phyloP scores from a whole-genome alignment of 1,140 invertebrate species.

The Babylonia areolata region DNA sequence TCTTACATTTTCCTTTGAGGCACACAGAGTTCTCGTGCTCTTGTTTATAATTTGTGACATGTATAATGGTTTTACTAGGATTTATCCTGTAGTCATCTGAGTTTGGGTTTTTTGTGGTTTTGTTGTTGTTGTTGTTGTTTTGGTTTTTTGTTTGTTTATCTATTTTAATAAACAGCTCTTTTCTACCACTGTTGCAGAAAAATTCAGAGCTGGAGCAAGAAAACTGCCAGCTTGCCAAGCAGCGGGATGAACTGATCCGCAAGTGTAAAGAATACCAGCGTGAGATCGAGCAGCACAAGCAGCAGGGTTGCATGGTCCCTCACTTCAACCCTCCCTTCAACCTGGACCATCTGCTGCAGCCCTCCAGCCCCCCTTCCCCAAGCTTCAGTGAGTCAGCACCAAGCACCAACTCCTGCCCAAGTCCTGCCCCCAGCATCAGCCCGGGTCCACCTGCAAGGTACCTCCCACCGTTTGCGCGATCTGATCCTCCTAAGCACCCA shows the following conservation, averaged over 20 bases:
- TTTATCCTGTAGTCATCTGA: too few species aligned
- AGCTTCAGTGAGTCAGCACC: neutral
- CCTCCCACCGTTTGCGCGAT: neutral
- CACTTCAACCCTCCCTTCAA: slow-evolving; percentile 24
- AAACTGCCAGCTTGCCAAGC: slow-evolving; percentile 1
- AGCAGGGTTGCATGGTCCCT: slow-evolving; percentile 16
- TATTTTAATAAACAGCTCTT: too few species aligned
- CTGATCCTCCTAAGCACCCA: too few species aligned
- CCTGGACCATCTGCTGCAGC: slow-evolving; percentile 15
- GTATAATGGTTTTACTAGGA: too few species aligned
- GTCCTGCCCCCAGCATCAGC: slow-evolving; percentile 26
- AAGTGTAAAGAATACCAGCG: slow-evolving; percentile 22
- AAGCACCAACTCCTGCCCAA: neutral
- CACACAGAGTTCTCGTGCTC: too few species aligned
- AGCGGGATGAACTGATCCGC: slow-evolving; percentile 21
- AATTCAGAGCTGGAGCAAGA: slow-evolving; percentile 30
- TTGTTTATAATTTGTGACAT: too few species aligned
- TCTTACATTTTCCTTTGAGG: too few species aligned
- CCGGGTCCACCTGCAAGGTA: neutral
- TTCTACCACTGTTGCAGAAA: slow-evolving; percentile 18
- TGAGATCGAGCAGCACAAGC: slow-evolving; percentile 32
- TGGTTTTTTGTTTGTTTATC: neutral
- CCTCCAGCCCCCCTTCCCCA: neutral
- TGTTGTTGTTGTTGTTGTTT: too few species aligned
- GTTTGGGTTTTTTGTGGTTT: too few species aligned